phyloP scores from a whole-genome alignment of 2,113 vertebrate species.

The Archocentrus centrarchus region DNA sequence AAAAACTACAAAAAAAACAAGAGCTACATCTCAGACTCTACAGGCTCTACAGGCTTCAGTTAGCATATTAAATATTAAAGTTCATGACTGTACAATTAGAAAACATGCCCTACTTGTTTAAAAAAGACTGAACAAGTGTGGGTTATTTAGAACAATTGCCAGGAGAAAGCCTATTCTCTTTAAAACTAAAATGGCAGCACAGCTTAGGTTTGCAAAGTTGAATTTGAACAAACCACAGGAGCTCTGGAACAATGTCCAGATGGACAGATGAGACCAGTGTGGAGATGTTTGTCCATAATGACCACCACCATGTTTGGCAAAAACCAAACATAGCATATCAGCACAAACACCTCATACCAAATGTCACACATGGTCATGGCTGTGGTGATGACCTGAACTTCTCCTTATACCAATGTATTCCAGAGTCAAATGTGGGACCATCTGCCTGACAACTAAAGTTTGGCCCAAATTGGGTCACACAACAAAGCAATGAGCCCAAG shows the following conservation, averaged over 20 bases:
- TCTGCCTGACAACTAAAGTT: background rate
- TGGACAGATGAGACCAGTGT: background rate
- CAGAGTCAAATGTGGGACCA: background rate
- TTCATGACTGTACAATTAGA: background rate
- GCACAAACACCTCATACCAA: background rate
- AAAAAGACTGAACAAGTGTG: background rate
- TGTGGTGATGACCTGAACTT: background rate
- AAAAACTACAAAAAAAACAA: background rate
- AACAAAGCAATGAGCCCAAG: background rate
- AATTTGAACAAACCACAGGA: background rate
- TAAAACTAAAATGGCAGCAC: background rate
- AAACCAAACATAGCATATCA: background rate
- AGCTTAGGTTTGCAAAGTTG: accelerated
- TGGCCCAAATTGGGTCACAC: background rate
- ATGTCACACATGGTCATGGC: background rate
- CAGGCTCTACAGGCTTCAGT: background rate
- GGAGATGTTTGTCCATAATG: accelerated
- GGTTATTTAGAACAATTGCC: background rate
- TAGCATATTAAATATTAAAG: background rate
- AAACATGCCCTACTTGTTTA: background rate
- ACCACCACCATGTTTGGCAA: accelerated
- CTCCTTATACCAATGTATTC: background rate
- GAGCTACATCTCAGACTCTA: background rate
- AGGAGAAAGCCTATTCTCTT: background rate
- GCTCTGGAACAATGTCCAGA: background rate